Evolutionary conservation across 2,797 vertebrate genomes (phyloP), one percentile per base, ranked within the genome.

Genomic region (Antennarius maculatus): DNA sequence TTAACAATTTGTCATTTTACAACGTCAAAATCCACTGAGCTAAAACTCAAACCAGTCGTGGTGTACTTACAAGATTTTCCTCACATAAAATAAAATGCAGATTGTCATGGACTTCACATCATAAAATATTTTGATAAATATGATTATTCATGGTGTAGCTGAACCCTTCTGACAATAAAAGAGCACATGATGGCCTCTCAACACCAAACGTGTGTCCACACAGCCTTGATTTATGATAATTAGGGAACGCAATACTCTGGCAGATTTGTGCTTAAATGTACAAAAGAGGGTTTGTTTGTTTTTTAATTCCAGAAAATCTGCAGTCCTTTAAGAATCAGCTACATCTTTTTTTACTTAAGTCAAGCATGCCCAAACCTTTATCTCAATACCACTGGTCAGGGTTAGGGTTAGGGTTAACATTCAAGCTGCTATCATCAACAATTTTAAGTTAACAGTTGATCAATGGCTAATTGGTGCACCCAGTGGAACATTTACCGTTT

Each of bases 1-100:
- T 57, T 68, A 45, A 42, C 48, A 17, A 58, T 72, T 71, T 77
- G 59, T 71, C 66, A 61, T 53, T 73, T 75, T 53, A 61, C 13
- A 56, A 47, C 43, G 28, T 64, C 23, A 49, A 50, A 75, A 70
- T 59, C 60, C 66, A 11, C 9, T 70, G 61, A 69, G 58, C 54
- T 66, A 12, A 53, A 62, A 49, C 50, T 66, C 41, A 66, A 55
- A 52, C 27, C 42, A 43, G 54, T 46, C 60, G 45, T 58, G 46
- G 13, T 42, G 74, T n/a, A 65, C 42, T 60, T 31, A 12, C 39
- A 60, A 53, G 64, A 66, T 54, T 46, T 62, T 54, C 37, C 6
- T 15, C 17, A 29, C 39, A 67, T 56, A 50, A 67, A 73, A 60
- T 29, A 47, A 54, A 51, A 29, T 61, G 51, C 14, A 48, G 29